A percentile compares a stretch with the other conserved stretches of the same genome.
Evolutionary conservation across 2,113 vertebrate species (phyloP).

Genomic region (Brachyhypopomus gauderio): DNA sequence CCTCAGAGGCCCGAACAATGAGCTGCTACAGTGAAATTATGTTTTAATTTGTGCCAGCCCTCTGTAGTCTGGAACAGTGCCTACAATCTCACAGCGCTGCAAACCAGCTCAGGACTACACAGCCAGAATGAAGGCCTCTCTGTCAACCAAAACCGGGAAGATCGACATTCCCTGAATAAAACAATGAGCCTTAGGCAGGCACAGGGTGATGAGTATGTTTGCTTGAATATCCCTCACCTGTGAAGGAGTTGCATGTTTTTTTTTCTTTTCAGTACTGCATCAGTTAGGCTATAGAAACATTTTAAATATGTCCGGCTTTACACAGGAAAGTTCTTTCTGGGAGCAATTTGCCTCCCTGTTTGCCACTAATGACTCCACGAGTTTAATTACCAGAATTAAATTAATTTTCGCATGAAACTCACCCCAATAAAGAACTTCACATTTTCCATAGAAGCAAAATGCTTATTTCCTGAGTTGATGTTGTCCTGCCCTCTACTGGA

Average conservation of each 20-base stretch:
- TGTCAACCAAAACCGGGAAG: constrained; percentile 54
- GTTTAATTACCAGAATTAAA: background rate
- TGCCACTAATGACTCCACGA: too few relatives aligned
- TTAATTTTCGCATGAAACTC: background rate
- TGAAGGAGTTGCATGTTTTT: too few relatives aligned
- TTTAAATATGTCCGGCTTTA: too few relatives aligned
- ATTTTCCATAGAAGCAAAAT: too few relatives aligned
- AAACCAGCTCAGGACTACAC: constrained; percentile 21
- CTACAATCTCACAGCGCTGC: background rate
- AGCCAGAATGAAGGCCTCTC: constrained; percentile 45
- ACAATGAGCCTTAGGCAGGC: background rate
- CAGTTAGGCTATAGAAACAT: too few relatives aligned
- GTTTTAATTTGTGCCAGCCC: constrained; percentile 73
- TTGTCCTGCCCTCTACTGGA: constrained; percentile 75
- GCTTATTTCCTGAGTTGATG: constrained; percentile 29
- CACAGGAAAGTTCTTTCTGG: too few relatives aligned
- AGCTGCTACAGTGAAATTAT: constrained; percentile 64
- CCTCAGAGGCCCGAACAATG: constrained; percentile 66
- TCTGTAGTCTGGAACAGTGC: constrained; percentile 53
- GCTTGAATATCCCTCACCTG: too few relatives aligned
- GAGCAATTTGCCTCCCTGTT: too few relatives aligned
- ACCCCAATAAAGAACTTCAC: background rate
- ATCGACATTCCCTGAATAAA: background rate
- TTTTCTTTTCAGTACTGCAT: too few relatives aligned
- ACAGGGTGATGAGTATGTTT: too few relatives aligned